Base-by-base conservation (phyloP, 2,888 invertebrate genomes). In the Apotomis betuletana region DNA sequence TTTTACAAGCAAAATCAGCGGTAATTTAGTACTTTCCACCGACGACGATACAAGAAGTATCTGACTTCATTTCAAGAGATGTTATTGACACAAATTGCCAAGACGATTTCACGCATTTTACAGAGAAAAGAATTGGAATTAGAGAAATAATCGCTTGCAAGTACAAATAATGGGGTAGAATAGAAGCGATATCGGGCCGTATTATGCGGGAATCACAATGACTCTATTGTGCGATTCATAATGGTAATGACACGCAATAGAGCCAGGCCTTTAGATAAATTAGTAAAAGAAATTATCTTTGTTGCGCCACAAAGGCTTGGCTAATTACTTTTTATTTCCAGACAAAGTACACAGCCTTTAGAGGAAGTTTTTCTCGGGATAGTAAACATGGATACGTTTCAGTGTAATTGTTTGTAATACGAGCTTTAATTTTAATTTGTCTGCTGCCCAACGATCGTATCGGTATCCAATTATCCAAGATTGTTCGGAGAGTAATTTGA, bases 191-290 rank as follows among this genome's bases (percentile, higher is more conserved):
- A 77, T 77, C 65, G 60, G 60, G 71, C 69, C 57, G 69, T 70
- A 77, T 74, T 78, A 70, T 76, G 71, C 70, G 74, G 74, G 69
- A 60, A 73, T 63, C 54, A 78, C 77, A 81, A 78, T 73, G 69
- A 70, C 62, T 67, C 70, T 73, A 74, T 74, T 74, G 71, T 71
- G 60, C 49, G 55, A 63, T 44, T 63, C 71, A 46, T 68, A 69
- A 58, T 60, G 73, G 52, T 73, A 73, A 73, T 73, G 73, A 69
- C 68, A 73, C 60, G 64, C 64, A 69, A 63, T 72, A 68, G 67
- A 62, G 72, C 63, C 68, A 59, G 58, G 62, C 68, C 54, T 63
- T 68, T 72, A 72, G 36, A 68, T 63, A 63, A 72, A 72, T 72
- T 72, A 72, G 67, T 63, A 63, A 68, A 72, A 72, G 36, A 72